Conservation (phyloP, 2,797 vertebrate species). For the Echeneis naucrates region DNA sequence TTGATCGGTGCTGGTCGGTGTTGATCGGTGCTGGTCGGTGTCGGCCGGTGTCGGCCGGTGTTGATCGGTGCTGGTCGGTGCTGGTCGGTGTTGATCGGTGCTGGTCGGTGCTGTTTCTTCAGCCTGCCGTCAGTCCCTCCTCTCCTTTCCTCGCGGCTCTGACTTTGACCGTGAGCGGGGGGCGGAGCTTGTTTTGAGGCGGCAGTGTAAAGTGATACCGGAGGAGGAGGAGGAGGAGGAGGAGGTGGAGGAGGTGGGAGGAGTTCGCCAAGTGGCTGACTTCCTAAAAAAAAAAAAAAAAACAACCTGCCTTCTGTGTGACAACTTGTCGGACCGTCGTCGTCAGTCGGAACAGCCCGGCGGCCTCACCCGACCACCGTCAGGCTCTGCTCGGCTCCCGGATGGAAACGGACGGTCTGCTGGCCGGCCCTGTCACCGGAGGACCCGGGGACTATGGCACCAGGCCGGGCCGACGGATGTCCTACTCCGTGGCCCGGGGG, state of each 20-base stretch:
- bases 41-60: no score
- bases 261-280: neutral
- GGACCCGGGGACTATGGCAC: slow-evolving; percentile 51
- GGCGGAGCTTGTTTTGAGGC: slow-evolving; percentile 11
- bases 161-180: neutral
- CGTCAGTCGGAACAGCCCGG: no score
- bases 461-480: slow-evolving; percentile 31
- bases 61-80: no score
- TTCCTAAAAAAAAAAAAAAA: no score
- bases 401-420: slow-evolving; percentile 81
- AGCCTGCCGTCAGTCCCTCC: no score
- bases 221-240: neutral
- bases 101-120: no score
- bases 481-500: slow-evolving; percentile 30
- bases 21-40: no score
- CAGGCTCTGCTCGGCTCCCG: slow-evolving; percentile 11
- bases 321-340: no score
- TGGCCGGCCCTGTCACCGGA: slow-evolving; percentile 52
- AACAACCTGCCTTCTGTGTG: neutral
- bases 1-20: no score
- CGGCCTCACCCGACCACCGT: no score
- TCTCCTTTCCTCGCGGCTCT: no score
- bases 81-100: no score
- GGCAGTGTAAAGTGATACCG: slow-evolving; percentile 22
- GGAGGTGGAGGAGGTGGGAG: slow-evolving; percentile 25